Percentiles rank a stretch among this genome's conserved stretches.
phyloP scores from a whole-genome alignment of 2,888 invertebrate genomes.

The Portevinia maculata region DNA sequence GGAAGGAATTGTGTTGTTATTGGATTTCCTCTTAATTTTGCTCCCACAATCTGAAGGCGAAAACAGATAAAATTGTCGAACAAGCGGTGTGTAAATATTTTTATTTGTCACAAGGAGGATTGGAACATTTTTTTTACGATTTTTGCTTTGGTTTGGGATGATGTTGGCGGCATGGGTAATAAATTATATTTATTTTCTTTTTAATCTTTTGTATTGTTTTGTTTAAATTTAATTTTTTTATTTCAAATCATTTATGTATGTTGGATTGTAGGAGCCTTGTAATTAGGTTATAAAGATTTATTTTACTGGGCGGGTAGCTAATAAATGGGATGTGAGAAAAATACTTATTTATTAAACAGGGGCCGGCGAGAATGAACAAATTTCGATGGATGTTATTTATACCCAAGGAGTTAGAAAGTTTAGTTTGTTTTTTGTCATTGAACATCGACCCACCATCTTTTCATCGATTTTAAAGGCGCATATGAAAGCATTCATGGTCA shows the following conservation, averaged over 20 bases:
- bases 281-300: conserved; percentile 35
- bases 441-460: too few species aligned
- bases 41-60: conserved; percentile 16
- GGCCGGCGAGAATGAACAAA: neutral
- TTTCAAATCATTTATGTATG: conserved; percentile 43
- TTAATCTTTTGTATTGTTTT: conserved; percentile 42
- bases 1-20: conserved; percentile 3
- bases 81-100: conserved; percentile 45
- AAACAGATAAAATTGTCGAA: neutral
- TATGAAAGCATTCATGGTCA: too few species aligned
- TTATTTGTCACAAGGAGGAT: conserved; percentile 56
- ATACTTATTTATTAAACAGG: conserved; percentile 35
- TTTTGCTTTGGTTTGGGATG: conserved; percentile 3
- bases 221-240: conserved; percentile 38
- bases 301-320: neutral
- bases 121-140: conserved; percentile 24
- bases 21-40: conserved; percentile 32
- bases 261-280: conserved; percentile 35
- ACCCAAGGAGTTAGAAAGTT: too few species aligned
- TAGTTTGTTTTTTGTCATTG: too few species aligned
- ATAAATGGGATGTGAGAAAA: conserved; percentile 23
- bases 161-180: neutral
- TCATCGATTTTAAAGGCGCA: too few species aligned
- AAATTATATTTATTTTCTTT: conserved; percentile 57
- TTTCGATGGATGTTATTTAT: too few species aligned